Percentiles rank a stretch among this genome's conserved stretches.
Conservation (phyloP, 2,113 vertebrate genomes). For the Cariama cristata region DNA sequence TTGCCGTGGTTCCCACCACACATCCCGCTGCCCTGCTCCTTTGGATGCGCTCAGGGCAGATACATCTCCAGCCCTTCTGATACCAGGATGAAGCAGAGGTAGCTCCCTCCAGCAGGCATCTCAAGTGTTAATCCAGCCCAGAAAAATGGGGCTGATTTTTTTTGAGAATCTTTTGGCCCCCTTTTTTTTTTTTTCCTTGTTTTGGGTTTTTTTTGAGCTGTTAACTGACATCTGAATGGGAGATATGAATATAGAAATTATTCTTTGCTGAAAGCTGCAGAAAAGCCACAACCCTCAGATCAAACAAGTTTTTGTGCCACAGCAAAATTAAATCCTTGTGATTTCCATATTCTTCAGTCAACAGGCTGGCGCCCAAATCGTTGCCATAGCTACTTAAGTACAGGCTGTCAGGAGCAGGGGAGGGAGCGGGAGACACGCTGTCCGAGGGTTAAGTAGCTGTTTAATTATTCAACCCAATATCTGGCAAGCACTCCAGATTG, state of each 20-base stretch:
- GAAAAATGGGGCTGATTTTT: neutral
- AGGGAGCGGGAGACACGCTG: neutral
- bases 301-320: slow-evolving; percentile 45
- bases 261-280: slow-evolving; percentile 32
- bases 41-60: fast-evolving
- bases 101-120: neutral
- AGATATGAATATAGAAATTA: slow-evolving; percentile 9
- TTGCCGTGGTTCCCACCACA: neutral
- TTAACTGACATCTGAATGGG: slow-evolving; percentile 30
- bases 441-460: slow-evolving; percentile 43
- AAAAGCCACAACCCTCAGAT: slow-evolving; percentile 44
- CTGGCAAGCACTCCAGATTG: slow-evolving; percentile 27
- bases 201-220: neutral
- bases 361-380: slow-evolving; percentile 30
- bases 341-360: slow-evolving; percentile 55
- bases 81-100: neutral
- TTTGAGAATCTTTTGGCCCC: neutral
- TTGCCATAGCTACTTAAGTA: slow-evolving; percentile 52
- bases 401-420: slow-evolving; percentile 35
- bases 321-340: slow-evolving; percentile 56
- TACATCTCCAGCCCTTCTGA: neutral
- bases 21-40: neutral
- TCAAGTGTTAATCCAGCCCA: neutral
- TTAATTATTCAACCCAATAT: slow-evolving; percentile 53
- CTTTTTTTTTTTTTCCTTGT: neutral